Evolutionary conservation across 2,113 vertebrate genomes (phyloP).

Genomic region (Pachypanchax playfairii): DNA sequence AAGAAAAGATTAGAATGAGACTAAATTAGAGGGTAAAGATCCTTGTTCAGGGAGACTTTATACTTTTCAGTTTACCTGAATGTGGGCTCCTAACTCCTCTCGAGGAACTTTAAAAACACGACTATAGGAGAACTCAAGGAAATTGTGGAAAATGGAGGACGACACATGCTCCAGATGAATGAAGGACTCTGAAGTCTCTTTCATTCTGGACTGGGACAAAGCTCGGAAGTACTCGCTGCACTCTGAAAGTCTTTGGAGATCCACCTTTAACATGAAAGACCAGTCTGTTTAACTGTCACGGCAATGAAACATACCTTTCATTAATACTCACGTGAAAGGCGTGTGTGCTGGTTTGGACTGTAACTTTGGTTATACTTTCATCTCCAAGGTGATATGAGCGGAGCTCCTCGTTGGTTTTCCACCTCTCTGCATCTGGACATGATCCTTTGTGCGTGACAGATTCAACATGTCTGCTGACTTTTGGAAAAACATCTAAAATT

Average conservation of each 20-base stretch:
- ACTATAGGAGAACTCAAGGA: constrained; percentile 78
- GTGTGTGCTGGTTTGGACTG: constrained; percentile 75
- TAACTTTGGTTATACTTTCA: constrained; percentile 59
- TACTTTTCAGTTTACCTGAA: constrained; percentile 62
- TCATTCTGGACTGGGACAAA: constrained; percentile 80
- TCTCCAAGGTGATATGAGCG: constrained; percentile 64
- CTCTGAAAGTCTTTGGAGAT: constrained; percentile 69
- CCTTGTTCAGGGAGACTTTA: not conserved
- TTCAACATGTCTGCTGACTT: not conserved
- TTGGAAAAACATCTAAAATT: constrained; percentile 40
- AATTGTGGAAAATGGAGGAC: constrained; percentile 67
- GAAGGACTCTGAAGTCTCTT: constrained; percentile 69
- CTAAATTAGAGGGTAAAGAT: not conserved
- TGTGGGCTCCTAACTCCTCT: constrained; percentile 65
- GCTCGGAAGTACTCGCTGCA: constrained; percentile 79
- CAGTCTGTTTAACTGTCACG: not conserved
- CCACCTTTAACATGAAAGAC: constrained; percentile 60
- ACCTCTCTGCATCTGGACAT: constrained; percentile 45
- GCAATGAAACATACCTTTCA: not conserved
- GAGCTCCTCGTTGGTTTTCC: constrained; percentile 61
- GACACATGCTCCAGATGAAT: constrained; percentile 75
- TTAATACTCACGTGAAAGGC: constrained; percentile 73
- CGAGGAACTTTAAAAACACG: constrained; percentile 54
- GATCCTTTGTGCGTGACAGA: constrained; percentile 1
- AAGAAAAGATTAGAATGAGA: not conserved